Conservation (phyloP, 92 coral and sea anemone genomes). For the Porites evermanni region DNA sequence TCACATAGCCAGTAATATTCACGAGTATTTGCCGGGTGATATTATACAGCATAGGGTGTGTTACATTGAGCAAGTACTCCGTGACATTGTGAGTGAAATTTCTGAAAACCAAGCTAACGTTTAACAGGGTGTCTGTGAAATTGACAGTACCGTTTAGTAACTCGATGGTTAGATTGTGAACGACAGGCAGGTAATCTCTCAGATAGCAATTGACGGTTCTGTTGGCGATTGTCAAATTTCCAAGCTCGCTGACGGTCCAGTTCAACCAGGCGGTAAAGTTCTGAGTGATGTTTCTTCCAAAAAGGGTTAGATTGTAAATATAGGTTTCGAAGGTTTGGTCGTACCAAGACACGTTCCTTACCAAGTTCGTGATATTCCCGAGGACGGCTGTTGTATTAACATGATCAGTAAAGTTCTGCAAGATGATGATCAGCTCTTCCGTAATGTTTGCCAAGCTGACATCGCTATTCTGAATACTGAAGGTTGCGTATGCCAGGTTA, state of each 20-base stretch:
- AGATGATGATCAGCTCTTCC: slow-evolving; percentile 62
- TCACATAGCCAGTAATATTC: slow-evolving; percentile 40
- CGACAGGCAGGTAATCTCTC: slow-evolving; percentile 48
- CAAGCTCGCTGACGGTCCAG: slow-evolving; percentile 51
- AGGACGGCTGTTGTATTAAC: slow-evolving; percentile 53
- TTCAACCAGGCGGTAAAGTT: slow-evolving; percentile 60
- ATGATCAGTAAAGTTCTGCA: slow-evolving; percentile 64
- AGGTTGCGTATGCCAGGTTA: slow-evolving; percentile 36
- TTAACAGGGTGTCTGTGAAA: slow-evolving; percentile 26
- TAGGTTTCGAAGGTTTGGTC: slow-evolving; percentile 44
- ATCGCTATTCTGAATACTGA: slow-evolving; percentile 27
- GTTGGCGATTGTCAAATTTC: slow-evolving; percentile 50
- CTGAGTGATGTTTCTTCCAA: slow-evolving; percentile 36
- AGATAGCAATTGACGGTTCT: slow-evolving; percentile 52
- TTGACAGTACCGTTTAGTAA: slow-evolving; percentile 55
- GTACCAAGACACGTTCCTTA: slow-evolving; percentile 38
- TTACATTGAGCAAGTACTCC: slow-evolving; percentile 58
- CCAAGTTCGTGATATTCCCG: slow-evolving; percentile 58
- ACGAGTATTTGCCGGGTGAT: slow-evolving; percentile 32
- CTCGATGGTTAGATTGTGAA: slow-evolving; percentile 47
- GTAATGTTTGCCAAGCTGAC: slow-evolving; percentile 55
- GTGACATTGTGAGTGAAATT: slow-evolving; percentile 71
- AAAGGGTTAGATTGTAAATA: slow-evolving; percentile 29
- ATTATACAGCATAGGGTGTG: slow-evolving; percentile 56
- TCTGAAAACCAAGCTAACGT: slow-evolving; percentile 47